Evolutionary conservation across 2,797 vertebrate genomes (phyloP), one percentile per base, ranked within the genome.

Genomic region (Betta splendens): DNA sequence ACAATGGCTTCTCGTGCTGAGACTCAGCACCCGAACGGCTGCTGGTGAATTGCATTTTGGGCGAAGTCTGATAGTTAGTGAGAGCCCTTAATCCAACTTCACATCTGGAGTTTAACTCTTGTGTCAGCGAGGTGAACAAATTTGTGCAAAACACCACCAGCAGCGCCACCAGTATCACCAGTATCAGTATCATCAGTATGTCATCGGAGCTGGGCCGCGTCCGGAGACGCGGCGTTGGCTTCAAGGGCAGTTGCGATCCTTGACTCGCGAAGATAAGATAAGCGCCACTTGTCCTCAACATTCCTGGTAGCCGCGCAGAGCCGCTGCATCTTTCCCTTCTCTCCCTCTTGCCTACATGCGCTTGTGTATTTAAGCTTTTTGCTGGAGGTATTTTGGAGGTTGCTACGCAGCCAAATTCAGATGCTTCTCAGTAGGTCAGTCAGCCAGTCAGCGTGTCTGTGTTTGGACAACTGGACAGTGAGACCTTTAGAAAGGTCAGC

Each of bases 401-500:
- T 45, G n/a, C 40, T 39, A 32, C n/a, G 47, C 33, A 29, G 29
- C 9, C 15, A 47, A 72, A 72, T 54, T 25, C 53, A 69, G 74
- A 73, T 69, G 53, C 71, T 70, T 28, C 36, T 57, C 1, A 44
- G 37, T 35, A 46, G 65, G 72, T 72, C 78, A 75, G 45, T 65
- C 62, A 56, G 43, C 32, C 45, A 20, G 63, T 35, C 22, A 55
- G 44, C 38, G 6, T 58, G 48, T 39, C 48, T 60, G 58, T 64
- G 46, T 66, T 79, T 75, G 58, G 74, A 81, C 77, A 86, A 81
- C 77, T 86, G 80, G 80, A 83, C 72, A 54, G 47, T 56, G 66
- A 82, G 80, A 86, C 86, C 83, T 83, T 85, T 72, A 53, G 51
- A 87, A 89, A 89, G 87, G 77, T 81, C 91, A 83, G 77, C 1